Percentiles rank a stretch among this genome's conserved stretches.
These are phyloP conservation scores for Anguilla marmorata DNA, from an alignment of 2,797 vertebrate species.

Conservation along the genomic window DNA sequence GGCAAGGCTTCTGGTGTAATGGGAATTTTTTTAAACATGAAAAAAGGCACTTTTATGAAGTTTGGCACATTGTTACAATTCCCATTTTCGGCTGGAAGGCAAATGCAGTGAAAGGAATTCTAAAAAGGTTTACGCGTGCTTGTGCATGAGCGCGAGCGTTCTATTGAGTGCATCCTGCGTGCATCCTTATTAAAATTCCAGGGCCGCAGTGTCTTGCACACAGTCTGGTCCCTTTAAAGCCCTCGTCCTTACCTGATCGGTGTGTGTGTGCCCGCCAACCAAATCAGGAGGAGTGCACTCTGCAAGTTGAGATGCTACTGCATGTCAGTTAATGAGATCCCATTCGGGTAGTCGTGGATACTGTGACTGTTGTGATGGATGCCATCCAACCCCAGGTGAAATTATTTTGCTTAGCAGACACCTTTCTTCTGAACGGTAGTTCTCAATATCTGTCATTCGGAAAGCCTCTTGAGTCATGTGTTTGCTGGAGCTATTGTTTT, in stretches of 20 bases:
- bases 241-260: not conserved
- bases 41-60: conserved; percentile 2
- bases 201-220: not conserved
- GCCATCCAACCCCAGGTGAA: not conserved
- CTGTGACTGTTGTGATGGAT: not conserved
- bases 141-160: not conserved
- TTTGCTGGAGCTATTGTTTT: not conserved
- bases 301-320: not conserved
- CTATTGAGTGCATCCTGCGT: not conserved
- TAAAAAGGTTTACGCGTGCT: not conserved
- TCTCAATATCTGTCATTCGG: not conserved
- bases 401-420: not conserved
- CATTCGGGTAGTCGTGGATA: not conserved
- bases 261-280: not conserved
- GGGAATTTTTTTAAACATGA: conserved; percentile 11
- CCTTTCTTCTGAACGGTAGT: not conserved
- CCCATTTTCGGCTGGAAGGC: conserved; percentile 10
- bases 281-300: not conserved
- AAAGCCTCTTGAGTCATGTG: not conserved
- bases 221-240: not conserved
- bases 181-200: not conserved
- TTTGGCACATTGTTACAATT: conserved; percentile 7
- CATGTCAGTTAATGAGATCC: not conserved
- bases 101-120: conserved; percentile 14
- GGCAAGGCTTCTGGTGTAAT: not conserved